Evolutionary conservation across 1,140 invertebrate genomes (phyloP), one percentile per base, ranked within the genome.

Genomic region (Hylyphantes graminicola): DNA sequence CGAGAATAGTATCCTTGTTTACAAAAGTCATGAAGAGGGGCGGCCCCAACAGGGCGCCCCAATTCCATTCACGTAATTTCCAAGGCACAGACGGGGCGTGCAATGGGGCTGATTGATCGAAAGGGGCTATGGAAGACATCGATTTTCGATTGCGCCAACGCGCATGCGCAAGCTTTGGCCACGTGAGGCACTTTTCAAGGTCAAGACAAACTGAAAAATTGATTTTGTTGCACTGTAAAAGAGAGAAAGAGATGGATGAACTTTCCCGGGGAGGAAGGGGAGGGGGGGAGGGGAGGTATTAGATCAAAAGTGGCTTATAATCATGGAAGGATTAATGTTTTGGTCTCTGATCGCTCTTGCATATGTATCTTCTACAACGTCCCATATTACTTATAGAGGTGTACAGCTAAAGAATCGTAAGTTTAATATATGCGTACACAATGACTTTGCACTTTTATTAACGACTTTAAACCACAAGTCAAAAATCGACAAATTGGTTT

Each of bases 11-110:
- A 50, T 13, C 63, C 54, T 67, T 78, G 76, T 78, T 78, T 78
- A 78, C 76, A 67, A 78, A 63, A 21, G 61, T 55, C n/a, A 19
- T 55, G 57, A 15, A 64, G 55, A 76, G 35, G 19, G 59, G 73
- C 13, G 61, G 76, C 50, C 48, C 51, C 35, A 67, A 59, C 19
- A 51, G 61, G 55, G 63, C 50, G 75, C 74, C 70, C 64, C 72
- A 59, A 83, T 74, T 83, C 80, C 80, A 83, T 83, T 83, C 80
- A 83, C 80, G 80, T 83, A 83, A 75, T 83, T 35, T 83, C 80
- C 68, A 51, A 35, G 72, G 35, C 35, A 67, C 80, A 83, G 79
- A 81, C 80, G 75, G 80, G 80, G 80, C 80, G 57, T 65, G 57
- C 70, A 35, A 35, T 35, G 57, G 53, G 48, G 53, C 80, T 83